Evolutionary conservation across 2,888 invertebrate genomes (phyloP), one percentile per base, ranked within the genome.

Genomic region (Hyles lineata): DNA sequence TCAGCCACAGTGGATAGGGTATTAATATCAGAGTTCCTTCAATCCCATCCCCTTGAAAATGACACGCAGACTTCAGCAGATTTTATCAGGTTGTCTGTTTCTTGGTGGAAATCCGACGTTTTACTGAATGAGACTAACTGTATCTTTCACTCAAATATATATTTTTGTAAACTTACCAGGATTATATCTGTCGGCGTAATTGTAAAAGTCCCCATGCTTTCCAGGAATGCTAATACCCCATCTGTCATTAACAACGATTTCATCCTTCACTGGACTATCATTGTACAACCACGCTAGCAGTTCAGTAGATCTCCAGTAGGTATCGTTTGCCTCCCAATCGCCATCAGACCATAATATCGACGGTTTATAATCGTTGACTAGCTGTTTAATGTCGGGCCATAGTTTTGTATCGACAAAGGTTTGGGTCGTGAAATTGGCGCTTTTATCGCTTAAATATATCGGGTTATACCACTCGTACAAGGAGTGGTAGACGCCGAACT

Each of bases 311-410:
- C 96, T 96, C 98, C 98, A 99, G 83, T 99, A 99, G 0, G 94
- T 93, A 76, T 97, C 97, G 0, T 96, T 90, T 0, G 98, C 97
- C 86, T 98, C 98, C 98, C 98, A 98, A 81, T 99, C 99, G 0
- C 99, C 99, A 89, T 99, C 99, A 0, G 98, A 97, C 99, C 99
- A 99, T n/a, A 99, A 89, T 0, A 99, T 95, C 43, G 98, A 97
- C 0, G 97, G 97, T 74, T 95, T 85, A 81, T 97, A 97, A 74
- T 93, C 92, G 74, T 95, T 87, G 32, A 98, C 95, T 70, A 98
- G 85, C 85, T 98, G 98, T 76, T 96, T 95, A 83, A 99, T 94
- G 89, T 99, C 98, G 0, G 98, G 98, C 77, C 97, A 91, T n/a
- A 97, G 93, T 89, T 98, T 98, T 2, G 95, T 92, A 9, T 95